These are phyloP conservation scores for Yponomeuta evonymella DNA, from an alignment of 2,888 invertebrate species.

Conservation along the genomic window DNA sequence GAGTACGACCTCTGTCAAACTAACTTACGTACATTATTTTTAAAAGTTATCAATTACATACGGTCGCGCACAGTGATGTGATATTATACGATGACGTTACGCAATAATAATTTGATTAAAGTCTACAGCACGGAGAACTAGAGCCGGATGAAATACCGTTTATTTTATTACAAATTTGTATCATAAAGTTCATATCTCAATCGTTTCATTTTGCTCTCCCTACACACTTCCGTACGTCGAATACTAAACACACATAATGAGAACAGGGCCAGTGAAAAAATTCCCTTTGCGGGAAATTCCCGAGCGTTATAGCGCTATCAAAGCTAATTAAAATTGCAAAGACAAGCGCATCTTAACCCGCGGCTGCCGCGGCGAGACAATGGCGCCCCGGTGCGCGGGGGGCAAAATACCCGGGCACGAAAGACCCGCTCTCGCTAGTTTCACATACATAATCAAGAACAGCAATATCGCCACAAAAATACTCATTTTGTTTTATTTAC, in stretches of 20 bases:
- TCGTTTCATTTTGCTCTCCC: background rate
- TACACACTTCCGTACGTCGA: background rate
- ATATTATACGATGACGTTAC: background rate
- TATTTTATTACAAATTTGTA: background rate
- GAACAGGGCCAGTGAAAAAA: background rate
- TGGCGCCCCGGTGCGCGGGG: constrained; percentile 26
- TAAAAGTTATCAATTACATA: too few species aligned
- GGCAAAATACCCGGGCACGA: constrained; percentile 26
- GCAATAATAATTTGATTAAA: background rate
- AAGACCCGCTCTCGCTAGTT: constrained; percentile 25
- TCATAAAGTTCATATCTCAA: background rate
- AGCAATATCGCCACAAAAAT: too few species aligned
- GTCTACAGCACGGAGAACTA: background rate
- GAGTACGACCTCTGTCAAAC: background rate
- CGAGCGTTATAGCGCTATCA: constrained; percentile 27
- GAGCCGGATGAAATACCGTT: background rate
- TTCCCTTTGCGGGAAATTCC: constrained; percentile 1
- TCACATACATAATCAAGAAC: too few species aligned
- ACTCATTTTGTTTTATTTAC: too few species aligned
- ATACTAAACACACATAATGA: background rate
- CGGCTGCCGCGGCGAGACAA: constrained; percentile 12
- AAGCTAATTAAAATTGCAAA: constrained; percentile 70
- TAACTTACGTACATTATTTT: background rate
- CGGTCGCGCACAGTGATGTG: too few species aligned
- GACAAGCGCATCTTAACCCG: constrained; percentile 59